These are phyloP conservation scores for Macrotus californicus DNA, from an alignment of 2,113 vertebrate species.

Conservation along the genomic window DNA sequence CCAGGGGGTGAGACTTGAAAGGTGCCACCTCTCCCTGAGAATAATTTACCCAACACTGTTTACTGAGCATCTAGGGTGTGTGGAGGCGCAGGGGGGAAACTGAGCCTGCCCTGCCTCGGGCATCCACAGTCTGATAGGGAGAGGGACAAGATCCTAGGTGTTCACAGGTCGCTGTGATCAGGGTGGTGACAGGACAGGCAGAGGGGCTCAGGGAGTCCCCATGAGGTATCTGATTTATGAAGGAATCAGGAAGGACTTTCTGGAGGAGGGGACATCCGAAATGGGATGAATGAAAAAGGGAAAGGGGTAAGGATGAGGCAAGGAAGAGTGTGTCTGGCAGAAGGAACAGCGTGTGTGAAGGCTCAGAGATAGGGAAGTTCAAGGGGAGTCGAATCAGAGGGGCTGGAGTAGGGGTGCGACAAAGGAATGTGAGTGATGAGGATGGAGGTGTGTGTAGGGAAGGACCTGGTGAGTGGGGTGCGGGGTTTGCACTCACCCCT, in stretches of 20 bases:
- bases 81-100: fast-evolving
- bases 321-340: background rate
- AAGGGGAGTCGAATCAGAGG: background rate
- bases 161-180: background rate
- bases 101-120: background rate
- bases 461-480: background rate
- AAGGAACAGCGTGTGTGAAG: background rate
- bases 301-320: too few relatives aligned
- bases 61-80: background rate
- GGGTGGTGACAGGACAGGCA: background rate
- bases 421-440: background rate
- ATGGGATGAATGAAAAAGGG: background rate
- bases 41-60: background rate
- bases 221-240: background rate
- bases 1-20: background rate
- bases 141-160: background rate
- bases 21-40: background rate
- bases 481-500: background rate
- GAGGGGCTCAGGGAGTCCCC: background rate
- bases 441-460: fast-evolving
- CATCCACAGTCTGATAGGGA: background rate
- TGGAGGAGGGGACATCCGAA: background rate
- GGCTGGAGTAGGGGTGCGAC: too few relatives aligned
- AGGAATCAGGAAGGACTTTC: background rate
- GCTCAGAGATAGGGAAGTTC: background rate